Percentiles rank a stretch among this genome's conserved stretches.
phyloP scores from a whole-genome alignment of 2,888 invertebrate genomes.

The Hirtodrosophila duncani region DNA sequence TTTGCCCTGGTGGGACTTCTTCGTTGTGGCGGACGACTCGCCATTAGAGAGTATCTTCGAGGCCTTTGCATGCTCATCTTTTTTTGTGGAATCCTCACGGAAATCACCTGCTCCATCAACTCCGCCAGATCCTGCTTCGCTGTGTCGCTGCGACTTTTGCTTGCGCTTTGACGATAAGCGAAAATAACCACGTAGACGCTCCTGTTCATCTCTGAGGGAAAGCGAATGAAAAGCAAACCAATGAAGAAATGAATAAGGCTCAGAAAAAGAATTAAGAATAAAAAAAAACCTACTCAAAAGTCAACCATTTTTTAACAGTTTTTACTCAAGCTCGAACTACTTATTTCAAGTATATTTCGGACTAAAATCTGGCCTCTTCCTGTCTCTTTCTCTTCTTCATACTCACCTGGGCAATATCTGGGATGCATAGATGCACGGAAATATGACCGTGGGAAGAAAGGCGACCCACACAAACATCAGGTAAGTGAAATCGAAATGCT shows the following conservation, averaged over 20 bases:
- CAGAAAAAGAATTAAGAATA: neutral
- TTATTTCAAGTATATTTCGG: no score
- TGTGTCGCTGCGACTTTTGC: slow-evolving; percentile 75
- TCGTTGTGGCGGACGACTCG: slow-evolving; percentile 4
- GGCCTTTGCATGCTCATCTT: slow-evolving; percentile 72
- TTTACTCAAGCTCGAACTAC: no score
- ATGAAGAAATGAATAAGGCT: neutral
- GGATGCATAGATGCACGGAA: slow-evolving; percentile 82
- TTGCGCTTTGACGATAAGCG: slow-evolving; percentile 79
- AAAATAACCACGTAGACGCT: slow-evolving; percentile 81
- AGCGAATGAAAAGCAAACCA: neutral
- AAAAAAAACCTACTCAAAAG: no score
- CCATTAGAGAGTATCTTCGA: slow-evolving; percentile 62
- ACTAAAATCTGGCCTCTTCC: no score
- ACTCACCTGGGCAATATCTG: slow-evolving; percentile 83
- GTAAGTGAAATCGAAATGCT: slow-evolving; percentile 84
- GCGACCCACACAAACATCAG: slow-evolving; percentile 85
- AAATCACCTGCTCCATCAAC: slow-evolving; percentile 60
- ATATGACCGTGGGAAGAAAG: slow-evolving; percentile 83
- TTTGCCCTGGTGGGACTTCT: slow-evolving; percentile 8
- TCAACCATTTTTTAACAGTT: no score
- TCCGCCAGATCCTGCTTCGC: slow-evolving; percentile 28
- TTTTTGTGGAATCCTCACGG: slow-evolving; percentile 74
- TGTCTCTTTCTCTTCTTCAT: no score
- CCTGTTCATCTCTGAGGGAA: slow-evolving; percentile 79